Evolutionary conservation across 2,888 invertebrate species (phyloP).

Genomic region (Rhodophaea formosa): DNA sequence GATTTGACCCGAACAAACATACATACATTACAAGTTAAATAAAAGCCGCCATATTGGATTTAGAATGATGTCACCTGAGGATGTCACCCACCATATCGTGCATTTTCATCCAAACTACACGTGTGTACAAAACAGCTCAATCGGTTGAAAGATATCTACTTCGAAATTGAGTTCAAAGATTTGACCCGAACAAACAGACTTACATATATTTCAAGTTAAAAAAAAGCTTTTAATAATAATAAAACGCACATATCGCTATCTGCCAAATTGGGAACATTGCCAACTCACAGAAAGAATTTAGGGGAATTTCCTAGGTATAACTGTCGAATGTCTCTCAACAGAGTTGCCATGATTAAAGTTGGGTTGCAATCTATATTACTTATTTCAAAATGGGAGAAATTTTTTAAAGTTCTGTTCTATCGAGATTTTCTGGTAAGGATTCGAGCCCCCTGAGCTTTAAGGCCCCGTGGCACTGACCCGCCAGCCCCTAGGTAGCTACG

Average conservation of each 20-base stretch:
- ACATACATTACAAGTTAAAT: too few species aligned
- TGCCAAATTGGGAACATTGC: conserved; percentile 22
- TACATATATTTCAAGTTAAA: too few species aligned
- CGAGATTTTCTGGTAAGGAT: conserved; percentile 25
- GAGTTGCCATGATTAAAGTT: conserved; percentile 25
- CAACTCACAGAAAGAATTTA: conserved; percentile 14
- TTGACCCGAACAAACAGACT: too few species aligned
- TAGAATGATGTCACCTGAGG: too few species aligned
- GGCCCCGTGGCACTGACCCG: conserved; percentile 21
- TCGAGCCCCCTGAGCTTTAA: conserved; percentile 19
- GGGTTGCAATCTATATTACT: conserved; percentile 24
- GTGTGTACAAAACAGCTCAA: too few species aligned
- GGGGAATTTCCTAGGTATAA: conserved; percentile 22
- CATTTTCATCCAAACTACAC: too few species aligned
- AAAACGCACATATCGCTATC: neutral
- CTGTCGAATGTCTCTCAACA: conserved; percentile 28
- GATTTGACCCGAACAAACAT: too few species aligned
- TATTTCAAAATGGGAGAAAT: conserved; percentile 28
- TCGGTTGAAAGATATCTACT: too few species aligned
- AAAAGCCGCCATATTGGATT: too few species aligned
- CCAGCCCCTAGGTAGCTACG: conserved; percentile 7
- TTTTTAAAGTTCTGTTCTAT: conserved; percentile 26
- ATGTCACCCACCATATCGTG: too few species aligned
- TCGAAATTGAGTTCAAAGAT: too few species aligned
- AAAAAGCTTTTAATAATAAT: too few species aligned